phyloP scores from a whole-genome alignment of 2,113 vertebrate species.

The Alaudala cheleensis region DNA sequence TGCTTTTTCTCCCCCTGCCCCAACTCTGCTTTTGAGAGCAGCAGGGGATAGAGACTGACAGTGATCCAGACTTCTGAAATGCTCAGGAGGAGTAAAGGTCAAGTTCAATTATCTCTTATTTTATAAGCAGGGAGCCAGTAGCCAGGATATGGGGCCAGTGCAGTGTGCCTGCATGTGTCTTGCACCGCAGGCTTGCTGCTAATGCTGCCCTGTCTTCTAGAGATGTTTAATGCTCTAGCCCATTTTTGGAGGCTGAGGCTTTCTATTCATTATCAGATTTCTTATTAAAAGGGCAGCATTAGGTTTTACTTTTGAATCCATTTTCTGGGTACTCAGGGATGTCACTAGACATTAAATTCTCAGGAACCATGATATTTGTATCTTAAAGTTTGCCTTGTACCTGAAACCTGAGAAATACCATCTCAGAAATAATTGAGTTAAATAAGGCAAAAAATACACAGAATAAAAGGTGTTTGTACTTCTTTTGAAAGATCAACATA shows the following conservation, averaged over 20 bases:
- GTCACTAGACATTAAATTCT: background rate
- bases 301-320: background rate
- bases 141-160: background rate
- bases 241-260: background rate
- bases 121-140: background rate
- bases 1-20: background rate
- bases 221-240: background rate
- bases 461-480: background rate
- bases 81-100: background rate
- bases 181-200: background rate
- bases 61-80: background rate
- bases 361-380: accelerated
- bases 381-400: background rate
- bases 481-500: background rate
- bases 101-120: background rate
- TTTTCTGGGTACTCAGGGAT: background rate
- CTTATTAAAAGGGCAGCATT: background rate
- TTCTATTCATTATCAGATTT: background rate
- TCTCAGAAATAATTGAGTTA: background rate
- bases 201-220: background rate
- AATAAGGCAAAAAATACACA: background rate
- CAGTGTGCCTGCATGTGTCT: background rate
- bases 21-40: background rate
- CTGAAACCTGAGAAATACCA: background rate
- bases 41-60: background rate